Percentiles rank a stretch among this genome's conserved stretches.
phyloP scores from a whole-genome alignment of 2,888 invertebrate species.

The Kryphioiulus occultus region DNA sequence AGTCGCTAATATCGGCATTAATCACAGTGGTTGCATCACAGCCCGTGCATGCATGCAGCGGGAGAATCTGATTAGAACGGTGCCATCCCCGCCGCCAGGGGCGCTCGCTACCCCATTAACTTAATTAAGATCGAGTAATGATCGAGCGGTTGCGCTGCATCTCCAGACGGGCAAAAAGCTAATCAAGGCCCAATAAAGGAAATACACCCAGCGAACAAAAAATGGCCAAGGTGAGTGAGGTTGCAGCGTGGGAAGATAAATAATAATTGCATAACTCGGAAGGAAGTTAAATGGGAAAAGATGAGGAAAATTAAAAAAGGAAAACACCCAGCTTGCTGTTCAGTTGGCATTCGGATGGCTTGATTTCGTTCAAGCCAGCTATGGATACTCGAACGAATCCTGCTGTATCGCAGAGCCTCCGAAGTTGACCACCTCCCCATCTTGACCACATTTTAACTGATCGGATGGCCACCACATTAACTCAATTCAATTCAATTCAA shows the following conservation, averaged over 20 bases:
- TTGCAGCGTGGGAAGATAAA: not conserved
- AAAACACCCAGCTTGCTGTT: no score
- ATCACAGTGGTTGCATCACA: slow-evolving; percentile 42
- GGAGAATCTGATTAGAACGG: not conserved
- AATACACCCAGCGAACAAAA: not conserved
- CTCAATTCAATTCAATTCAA: no score
- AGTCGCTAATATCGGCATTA: slow-evolving; percentile 42
- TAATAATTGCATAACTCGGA: not conserved
- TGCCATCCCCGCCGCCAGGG: no score
- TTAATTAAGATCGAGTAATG: not conserved
- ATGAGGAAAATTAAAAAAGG: not conserved
- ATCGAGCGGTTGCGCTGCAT: not conserved
- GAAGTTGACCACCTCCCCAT: no score
- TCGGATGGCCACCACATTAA: no score
- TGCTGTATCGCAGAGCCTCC: no score
- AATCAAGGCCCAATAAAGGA: not conserved
- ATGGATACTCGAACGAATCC: no score
- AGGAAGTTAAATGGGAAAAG: not conserved
- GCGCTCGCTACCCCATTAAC: not conserved
- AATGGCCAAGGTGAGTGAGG: not conserved
- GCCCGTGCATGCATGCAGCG: not conserved
- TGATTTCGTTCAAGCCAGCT: no score
- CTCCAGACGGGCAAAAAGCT: not conserved
- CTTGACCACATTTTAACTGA: no score
- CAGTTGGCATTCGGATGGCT: no score